These are phyloP conservation scores for Bemisia tabaci DNA, from an alignment of 1,140 invertebrate genomes.

Conservation along the genomic window DNA sequence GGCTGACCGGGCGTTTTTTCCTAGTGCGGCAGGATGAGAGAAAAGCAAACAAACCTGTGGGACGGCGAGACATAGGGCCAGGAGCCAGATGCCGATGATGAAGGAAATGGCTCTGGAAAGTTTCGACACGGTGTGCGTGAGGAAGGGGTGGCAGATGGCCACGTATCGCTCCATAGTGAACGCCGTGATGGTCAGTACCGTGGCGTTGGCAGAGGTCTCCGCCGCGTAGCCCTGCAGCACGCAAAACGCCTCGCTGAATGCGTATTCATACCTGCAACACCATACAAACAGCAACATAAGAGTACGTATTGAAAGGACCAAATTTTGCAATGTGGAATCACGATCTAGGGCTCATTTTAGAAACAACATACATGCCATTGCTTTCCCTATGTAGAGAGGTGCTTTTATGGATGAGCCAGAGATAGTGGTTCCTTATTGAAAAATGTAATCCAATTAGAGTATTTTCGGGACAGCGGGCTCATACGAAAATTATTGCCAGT, in stretches of 20 bases:
- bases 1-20: too few species aligned
- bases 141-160: constrained; percentile 67
- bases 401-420: too few species aligned
- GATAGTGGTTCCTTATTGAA: too few species aligned
- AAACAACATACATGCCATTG: too few species aligned
- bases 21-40: too few species aligned
- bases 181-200: constrained; percentile 79
- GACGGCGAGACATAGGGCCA: constrained; percentile 56
- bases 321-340: too few species aligned
- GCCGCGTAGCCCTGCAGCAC: constrained; percentile 65
- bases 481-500: too few species aligned
- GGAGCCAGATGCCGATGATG: constrained; percentile 52
- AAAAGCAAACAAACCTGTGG: constrained; percentile 40
- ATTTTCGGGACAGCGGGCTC: not conserved
- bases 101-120: constrained; percentile 53
- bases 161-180: constrained; percentile 74
- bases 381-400: too few species aligned
- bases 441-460: not conserved
- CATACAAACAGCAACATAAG: not conserved
- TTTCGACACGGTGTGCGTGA: constrained; percentile 62
- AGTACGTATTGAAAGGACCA: not conserved
- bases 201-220: constrained; percentile 81
- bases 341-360: too few species aligned
- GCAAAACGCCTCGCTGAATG: constrained; percentile 76
- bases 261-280: constrained; percentile 53